A percentile compares a stretch with the other conserved stretches of the same genome.
These are phyloP conservation scores for Indicator indicator DNA, from an alignment of 2,113 vertebrate species.

Conservation along the genomic window DNA sequence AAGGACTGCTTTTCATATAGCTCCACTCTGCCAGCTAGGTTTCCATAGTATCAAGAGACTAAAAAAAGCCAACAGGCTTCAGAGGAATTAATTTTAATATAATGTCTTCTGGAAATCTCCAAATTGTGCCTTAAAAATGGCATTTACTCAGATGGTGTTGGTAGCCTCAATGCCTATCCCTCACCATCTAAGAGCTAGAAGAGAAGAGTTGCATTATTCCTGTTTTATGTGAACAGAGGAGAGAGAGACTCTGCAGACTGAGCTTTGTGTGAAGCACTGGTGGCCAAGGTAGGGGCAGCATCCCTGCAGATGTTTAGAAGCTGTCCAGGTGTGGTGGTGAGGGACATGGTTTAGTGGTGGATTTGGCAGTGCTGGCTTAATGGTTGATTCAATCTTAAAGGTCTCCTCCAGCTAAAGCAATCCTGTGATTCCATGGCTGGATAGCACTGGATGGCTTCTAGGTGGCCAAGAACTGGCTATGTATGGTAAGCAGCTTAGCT, in stretches of 20 bases:
- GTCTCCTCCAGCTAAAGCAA: too few relatives aligned
- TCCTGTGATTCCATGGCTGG: background rate
- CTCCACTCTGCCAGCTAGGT: conserved; percentile 35
- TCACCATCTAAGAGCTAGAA: background rate
- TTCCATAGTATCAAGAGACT: conserved; percentile 67
- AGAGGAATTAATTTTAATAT: conserved; percentile 59
- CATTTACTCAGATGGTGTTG: background rate
- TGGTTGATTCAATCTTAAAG: too few relatives aligned
- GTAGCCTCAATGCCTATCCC: background rate
- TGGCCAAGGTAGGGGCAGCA: background rate
- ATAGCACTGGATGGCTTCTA: background rate
- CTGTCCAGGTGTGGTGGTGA: too few relatives aligned
- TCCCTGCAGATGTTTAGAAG: too few relatives aligned
- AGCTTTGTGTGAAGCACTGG: background rate
- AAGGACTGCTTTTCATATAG: conserved; percentile 20
- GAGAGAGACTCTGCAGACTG: too few relatives aligned
- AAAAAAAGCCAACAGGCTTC: conserved; percentile 55
- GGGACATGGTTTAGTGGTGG: too few relatives aligned
- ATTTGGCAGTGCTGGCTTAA: too few relatives aligned
- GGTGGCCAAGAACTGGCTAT: background rate
- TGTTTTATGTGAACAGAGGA: background rate
- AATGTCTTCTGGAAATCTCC: conserved; percentile 24
- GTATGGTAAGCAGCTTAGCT: background rate
- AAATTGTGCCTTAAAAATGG: background rate
- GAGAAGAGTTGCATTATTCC: background rate